phyloP scores from a whole-genome alignment of 1,140 invertebrate species.

The Octopus sinensis region DNA sequence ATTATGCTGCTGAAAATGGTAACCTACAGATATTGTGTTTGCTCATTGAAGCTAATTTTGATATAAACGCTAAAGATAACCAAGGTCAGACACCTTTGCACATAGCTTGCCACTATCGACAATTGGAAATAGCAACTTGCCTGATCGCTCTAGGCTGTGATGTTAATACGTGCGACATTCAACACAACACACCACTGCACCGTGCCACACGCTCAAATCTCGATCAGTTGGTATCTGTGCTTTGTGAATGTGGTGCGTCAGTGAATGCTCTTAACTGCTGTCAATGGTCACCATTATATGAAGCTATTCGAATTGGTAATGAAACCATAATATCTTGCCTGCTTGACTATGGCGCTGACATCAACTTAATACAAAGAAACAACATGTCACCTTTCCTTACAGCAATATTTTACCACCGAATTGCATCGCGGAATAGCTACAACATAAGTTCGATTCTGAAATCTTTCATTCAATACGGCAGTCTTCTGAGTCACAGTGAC shows the following conservation, averaged over 20 bases:
- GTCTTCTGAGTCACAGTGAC: conserved; percentile 43
- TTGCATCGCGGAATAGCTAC: conserved; percentile 42
- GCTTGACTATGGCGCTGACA: conserved; percentile 37
- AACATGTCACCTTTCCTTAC: conserved; percentile 47
- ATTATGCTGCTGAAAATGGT: conserved; percentile 48
- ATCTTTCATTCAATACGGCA: conserved; percentile 40
- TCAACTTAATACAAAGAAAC: conserved; percentile 37
- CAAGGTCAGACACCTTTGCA: conserved; percentile 45
- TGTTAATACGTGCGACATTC: conserved; percentile 35
- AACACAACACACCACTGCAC: conserved; percentile 44
- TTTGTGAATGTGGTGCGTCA: conserved; percentile 42
- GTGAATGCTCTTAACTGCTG: conserved; percentile 38
- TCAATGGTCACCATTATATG: conserved; percentile 47
- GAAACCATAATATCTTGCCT: conserved; percentile 40
- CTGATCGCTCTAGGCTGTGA: conserved; percentile 40
- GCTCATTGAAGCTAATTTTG: conserved; percentile 34
- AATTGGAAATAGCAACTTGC: conserved; percentile 39
- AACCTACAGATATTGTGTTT: conserved; percentile 37
- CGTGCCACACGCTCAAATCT: conserved; percentile 45
- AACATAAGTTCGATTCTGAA: conserved; percentile 37
- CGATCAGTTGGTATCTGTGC: conserved; percentile 36
- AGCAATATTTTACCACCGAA: conserved; percentile 47
- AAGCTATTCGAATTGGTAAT: conserved; percentile 46
- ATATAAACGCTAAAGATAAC: conserved; percentile 38
- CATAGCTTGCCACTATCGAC: conserved; percentile 43